These are phyloP conservation scores for Cranoglanis bouderius DNA, from an alignment of 2,113 vertebrate genomes.

Conservation along the genomic window DNA sequence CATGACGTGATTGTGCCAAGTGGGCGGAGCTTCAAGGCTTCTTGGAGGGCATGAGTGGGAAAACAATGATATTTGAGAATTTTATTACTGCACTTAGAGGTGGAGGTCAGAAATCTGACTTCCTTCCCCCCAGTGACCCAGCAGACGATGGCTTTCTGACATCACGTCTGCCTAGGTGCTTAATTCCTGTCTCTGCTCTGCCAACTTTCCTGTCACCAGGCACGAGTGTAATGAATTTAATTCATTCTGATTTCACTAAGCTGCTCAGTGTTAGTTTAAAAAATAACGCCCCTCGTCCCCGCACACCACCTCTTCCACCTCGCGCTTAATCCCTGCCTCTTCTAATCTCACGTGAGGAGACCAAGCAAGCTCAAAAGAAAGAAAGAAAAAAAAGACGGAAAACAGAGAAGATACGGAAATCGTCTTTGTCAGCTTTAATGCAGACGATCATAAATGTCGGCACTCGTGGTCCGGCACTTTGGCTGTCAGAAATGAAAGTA, in stretches of 20 bases:
- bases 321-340: conserved; percentile 55
- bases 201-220: conserved; percentile 51
- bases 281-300: conserved; percentile 34
- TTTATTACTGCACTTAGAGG: background rate
- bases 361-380: conserved; percentile 16
- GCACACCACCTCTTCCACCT: conserved; percentile 45
- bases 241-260: conserved; percentile 60
- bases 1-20: too few species aligned
- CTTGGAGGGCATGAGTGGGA: background rate
- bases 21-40: background rate
- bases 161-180: conserved; percentile 37
- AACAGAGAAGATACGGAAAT: conserved; percentile 6
- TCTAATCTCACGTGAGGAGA: conserved; percentile 55
- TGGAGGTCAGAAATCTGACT: conserved; percentile 37
- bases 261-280: conserved; percentile 64
- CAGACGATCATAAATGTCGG: conserved; percentile 52
- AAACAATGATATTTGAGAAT: background rate
- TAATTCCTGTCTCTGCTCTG: conserved; percentile 51
- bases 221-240: conserved; percentile 63
- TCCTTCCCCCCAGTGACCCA: conserved; percentile 37
- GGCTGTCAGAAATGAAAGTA: conserved; percentile 43
- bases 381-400: background rate
- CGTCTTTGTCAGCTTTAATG: conserved; percentile 50
- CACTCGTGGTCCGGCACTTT: conserved; percentile 36
- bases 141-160: conserved; percentile 44